These are phyloP conservation scores for Ptychoptera albimana DNA, from an alignment of 2,888 invertebrate species.

Conservation along the genomic window DNA sequence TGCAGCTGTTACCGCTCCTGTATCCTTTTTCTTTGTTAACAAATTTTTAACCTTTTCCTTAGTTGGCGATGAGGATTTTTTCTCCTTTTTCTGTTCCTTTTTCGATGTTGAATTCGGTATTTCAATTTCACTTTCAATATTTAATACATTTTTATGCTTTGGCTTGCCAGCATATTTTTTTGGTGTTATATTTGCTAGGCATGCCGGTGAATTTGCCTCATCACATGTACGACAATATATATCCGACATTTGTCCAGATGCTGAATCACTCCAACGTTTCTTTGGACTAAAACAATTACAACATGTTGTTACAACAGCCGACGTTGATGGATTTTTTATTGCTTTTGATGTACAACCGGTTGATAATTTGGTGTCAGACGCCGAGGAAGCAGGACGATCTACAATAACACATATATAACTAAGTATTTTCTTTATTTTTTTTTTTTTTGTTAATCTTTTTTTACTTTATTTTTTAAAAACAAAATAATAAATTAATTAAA, in stretches of 20 bases:
- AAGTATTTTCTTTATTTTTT: too few species aligned
- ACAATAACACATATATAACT: conserved; percentile 16
- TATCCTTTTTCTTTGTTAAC: conserved; percentile 2
- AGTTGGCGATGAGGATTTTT: conserved; percentile 8
- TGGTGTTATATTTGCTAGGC: conserved; percentile 32
- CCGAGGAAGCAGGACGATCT: conserved; percentile 35
- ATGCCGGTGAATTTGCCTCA: conserved; percentile 31
- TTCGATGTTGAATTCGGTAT: conserved; percentile 14
- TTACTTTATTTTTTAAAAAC: too few species aligned
- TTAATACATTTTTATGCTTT: conserved; percentile 24
- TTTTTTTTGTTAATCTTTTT: too few species aligned
- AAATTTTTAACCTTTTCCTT: neutral
- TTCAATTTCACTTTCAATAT: conserved; percentile 27
- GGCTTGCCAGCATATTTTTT: conserved; percentile 13
- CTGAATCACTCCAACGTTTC: conserved; percentile 22
- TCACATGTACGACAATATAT: conserved; percentile 37
- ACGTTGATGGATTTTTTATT: conserved; percentile 9
- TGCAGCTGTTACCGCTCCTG: neutral
- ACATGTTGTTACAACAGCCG: conserved; percentile 20
- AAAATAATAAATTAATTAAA: too few species aligned
- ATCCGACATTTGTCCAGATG: conserved; percentile 38
- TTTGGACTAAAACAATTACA: conserved; percentile 27
- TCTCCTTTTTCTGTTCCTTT: conserved; percentile 14
- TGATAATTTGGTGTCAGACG: conserved; percentile 25
- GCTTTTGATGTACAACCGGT: conserved; percentile 6